A percentile compares a stretch with the other conserved stretches of the same genome.
Conservation (phyloP, 1,140 invertebrate genomes). For the Chironomus striatipennis region DNA sequence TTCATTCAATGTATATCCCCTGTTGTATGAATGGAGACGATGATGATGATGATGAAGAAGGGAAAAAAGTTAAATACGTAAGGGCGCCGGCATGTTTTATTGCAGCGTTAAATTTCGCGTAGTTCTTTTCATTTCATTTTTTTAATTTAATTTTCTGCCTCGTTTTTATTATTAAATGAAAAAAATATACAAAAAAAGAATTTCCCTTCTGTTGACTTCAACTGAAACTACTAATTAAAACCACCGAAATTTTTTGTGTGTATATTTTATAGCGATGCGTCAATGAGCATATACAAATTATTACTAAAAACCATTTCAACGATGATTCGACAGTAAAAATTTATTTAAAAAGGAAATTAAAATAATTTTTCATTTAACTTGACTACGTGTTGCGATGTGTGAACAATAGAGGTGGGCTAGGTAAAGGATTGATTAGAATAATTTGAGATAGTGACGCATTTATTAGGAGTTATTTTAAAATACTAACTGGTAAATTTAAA, state of each 20-base stretch:
- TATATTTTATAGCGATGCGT: too few relatives aligned
- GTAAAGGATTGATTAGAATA: neutral
- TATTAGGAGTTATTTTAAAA: too few relatives aligned
- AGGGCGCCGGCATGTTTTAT: slow-evolving; percentile 20
- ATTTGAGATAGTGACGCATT: neutral
- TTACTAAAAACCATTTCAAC: too few relatives aligned
- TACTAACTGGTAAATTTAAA: too few relatives aligned
- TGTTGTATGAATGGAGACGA: too few relatives aligned
- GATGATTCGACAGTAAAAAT: slow-evolving; percentile 1
- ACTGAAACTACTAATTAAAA: slow-evolving; percentile 21
- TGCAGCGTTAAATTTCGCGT: neutral
- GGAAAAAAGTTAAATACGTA: neutral
- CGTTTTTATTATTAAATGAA: neutral
- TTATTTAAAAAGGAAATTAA: neutral
- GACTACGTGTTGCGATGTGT: too few relatives aligned
- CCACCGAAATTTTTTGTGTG: neutral
- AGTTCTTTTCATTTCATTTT: neutral
- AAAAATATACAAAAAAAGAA: too few relatives aligned
- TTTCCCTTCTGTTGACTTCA: neutral
- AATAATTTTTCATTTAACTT: neutral
- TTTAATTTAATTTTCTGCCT: slow-evolving; percentile 14
- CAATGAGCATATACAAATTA: too few relatives aligned
- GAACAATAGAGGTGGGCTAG: too few relatives aligned
- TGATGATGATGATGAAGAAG: neutral
- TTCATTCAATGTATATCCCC: neutral